Conservation (phyloP, 2,113 vertebrate genomes). For the Phasianus colchicus region DNA sequence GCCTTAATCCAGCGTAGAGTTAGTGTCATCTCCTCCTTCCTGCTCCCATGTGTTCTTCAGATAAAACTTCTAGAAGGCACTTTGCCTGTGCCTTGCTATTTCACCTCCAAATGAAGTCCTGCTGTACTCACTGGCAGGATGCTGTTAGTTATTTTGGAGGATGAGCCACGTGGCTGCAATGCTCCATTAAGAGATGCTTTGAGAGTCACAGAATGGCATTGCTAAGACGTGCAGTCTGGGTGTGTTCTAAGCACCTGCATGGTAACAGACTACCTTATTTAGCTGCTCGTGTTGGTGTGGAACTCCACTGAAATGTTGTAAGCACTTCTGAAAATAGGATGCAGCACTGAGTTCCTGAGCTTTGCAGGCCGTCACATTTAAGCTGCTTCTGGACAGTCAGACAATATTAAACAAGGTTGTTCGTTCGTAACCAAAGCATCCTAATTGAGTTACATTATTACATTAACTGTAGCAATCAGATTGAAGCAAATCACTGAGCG, state of each 20-base stretch:
- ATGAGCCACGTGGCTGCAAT: neutral
- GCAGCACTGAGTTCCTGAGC: slow-evolving; percentile 2
- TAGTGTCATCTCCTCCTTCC: neutral
- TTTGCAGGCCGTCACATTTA: neutral
- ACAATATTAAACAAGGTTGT: slow-evolving; percentile 64
- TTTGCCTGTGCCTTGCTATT: neutral
- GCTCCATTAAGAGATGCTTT: neutral
- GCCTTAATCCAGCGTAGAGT: neutral
- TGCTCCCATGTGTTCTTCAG: rapidly evolving
- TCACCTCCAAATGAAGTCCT: neutral
- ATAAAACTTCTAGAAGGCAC: neutral
- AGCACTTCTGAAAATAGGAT: neutral
- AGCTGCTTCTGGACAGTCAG: slow-evolving; percentile 51
- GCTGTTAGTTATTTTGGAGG: neutral
- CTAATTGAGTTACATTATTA: slow-evolving; percentile 73
- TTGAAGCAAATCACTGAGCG: slow-evolving; percentile 67
- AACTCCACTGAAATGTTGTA: rapidly evolving
- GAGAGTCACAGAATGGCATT: neutral
- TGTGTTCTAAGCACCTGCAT: neutral
- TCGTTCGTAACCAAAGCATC: slow-evolving; percentile 71
- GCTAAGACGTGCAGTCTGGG: neutral
- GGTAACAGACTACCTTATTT: neutral
- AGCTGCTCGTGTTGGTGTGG: neutral
- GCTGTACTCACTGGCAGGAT: neutral
- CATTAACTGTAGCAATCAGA: slow-evolving; percentile 74